phyloP scores from a whole-genome alignment of 2,113 vertebrate genomes.

The Centropus bengalensis region DNA sequence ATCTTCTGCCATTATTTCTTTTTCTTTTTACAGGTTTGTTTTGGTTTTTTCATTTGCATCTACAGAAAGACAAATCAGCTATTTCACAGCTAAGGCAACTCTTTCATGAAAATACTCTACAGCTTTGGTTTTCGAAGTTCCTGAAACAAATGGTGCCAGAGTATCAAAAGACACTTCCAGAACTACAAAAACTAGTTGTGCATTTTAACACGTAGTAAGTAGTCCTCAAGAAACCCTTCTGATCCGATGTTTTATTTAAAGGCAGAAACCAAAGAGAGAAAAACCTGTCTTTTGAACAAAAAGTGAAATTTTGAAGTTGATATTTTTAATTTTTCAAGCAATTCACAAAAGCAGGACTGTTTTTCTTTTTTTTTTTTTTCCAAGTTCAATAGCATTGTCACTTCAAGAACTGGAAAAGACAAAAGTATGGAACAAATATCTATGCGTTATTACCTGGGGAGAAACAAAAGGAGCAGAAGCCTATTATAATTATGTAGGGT shows the following conservation, averaged over 20 bases:
- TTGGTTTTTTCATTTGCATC: not conserved
- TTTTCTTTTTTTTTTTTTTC: not conserved
- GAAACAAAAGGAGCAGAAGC: not conserved
- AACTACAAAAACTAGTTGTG: not conserved
- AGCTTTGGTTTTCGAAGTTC: not conserved
- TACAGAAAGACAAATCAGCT: not conserved
- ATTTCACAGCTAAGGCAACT: not conserved
- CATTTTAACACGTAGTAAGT: not conserved
- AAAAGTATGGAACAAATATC: not conserved
- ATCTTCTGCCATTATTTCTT: not conserved
- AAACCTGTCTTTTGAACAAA: not conserved
- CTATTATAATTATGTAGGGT: not conserved
- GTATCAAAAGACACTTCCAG: not conserved
- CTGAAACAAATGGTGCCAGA: not conserved
- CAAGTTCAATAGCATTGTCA: not conserved
- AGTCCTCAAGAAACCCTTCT: not conserved
- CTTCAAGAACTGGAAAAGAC: not conserved
- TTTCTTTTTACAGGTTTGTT: not conserved
- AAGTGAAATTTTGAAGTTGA: not conserved
- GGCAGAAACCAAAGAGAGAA: not conserved
- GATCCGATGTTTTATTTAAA: not conserved
- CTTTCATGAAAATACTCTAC: not conserved
- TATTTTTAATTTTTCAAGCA: not conserved
- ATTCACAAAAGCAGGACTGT: not conserved
- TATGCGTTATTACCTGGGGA: not conserved